Conservation (phyloP, 1,140 invertebrate genomes). For the Drosophila pruinosa region DNA sequence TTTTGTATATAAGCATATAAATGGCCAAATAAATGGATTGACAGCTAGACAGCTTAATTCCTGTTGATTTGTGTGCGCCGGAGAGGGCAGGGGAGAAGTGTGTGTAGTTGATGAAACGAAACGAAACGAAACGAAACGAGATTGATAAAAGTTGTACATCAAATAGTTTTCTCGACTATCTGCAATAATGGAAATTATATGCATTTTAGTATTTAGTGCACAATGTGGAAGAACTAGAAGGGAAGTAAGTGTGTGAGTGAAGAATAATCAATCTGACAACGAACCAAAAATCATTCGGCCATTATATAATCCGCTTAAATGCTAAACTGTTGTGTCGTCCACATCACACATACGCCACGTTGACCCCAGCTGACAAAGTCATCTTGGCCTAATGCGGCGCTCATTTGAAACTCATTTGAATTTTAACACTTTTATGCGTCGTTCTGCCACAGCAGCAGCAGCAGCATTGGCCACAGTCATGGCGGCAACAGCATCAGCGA, state of each 20-base stretch:
- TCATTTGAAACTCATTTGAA: conserved; percentile 76
- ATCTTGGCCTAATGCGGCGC: conserved; percentile 48
- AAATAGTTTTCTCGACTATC: background rate
- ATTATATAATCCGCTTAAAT: conserved; percentile 45
- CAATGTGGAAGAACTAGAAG: background rate
- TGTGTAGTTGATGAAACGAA: conserved; percentile 3
- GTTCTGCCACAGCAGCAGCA: background rate
- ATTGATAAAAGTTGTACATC: conserved; percentile 1
- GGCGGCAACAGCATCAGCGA: background rate
- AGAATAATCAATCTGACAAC: background rate
- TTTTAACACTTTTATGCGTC: conserved; percentile 74
- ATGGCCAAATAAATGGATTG: conserved; percentile 55
- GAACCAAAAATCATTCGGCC: background rate
- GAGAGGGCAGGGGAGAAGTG: too few species aligned
- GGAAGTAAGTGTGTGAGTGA: background rate
- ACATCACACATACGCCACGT: conserved; percentile 62
- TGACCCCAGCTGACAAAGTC: conserved; percentile 56
- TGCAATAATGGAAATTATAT: conserved; percentile 7
- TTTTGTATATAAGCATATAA: conserved; percentile 30
- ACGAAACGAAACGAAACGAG: background rate
- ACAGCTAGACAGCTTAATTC: conserved; percentile 70
- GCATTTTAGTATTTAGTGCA: conserved; percentile 6
- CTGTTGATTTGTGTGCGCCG: conserved; percentile 69
- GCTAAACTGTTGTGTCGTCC: conserved; percentile 17
- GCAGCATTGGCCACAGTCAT: background rate